These are phyloP conservation scores for Brachyptera risi DNA, from an alignment of 2,888 invertebrate species.

Conservation along the genomic window DNA sequence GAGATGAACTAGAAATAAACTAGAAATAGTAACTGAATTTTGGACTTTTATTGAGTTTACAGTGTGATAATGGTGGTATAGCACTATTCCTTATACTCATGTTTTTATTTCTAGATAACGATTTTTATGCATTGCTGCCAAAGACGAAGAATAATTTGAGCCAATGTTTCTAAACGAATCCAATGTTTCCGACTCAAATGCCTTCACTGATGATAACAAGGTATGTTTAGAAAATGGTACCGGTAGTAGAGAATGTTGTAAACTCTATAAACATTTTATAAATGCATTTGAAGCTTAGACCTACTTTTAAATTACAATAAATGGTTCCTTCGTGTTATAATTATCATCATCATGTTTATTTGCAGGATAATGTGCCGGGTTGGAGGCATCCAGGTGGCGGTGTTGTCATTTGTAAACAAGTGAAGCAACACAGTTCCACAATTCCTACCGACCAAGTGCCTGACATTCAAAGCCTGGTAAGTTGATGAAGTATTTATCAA, in stretches of 20 bases:
- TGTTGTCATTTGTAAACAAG: background rate
- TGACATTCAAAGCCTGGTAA: constrained; percentile 37
- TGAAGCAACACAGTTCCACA: constrained; percentile 35
- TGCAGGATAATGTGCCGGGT: constrained; percentile 3
- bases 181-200: constrained; percentile 52
- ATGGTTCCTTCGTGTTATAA: no score
- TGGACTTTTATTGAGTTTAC: no score
- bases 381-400: constrained; percentile 9
- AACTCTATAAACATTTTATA: background rate
- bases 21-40: no score
- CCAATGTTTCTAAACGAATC: constrained; percentile 53
- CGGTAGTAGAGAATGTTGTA: no score
- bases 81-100: no score
- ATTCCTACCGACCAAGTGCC: constrained; percentile 41
- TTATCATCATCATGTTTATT: no score
- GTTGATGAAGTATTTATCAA: no score
- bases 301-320: no score
- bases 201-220: constrained; percentile 52
- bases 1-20: no score
- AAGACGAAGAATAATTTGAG: constrained; percentile 45
- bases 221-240: constrained; percentile 38
- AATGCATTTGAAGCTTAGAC: no score
- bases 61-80: no score
- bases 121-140: constrained; percentile 52
- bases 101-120: constrained; percentile 17